Percentiles rank a stretch among this genome's conserved stretches.
Evolutionary conservation across 2,113 vertebrate species (phyloP).

Genomic region (Ondatra zibethicus): DNA sequence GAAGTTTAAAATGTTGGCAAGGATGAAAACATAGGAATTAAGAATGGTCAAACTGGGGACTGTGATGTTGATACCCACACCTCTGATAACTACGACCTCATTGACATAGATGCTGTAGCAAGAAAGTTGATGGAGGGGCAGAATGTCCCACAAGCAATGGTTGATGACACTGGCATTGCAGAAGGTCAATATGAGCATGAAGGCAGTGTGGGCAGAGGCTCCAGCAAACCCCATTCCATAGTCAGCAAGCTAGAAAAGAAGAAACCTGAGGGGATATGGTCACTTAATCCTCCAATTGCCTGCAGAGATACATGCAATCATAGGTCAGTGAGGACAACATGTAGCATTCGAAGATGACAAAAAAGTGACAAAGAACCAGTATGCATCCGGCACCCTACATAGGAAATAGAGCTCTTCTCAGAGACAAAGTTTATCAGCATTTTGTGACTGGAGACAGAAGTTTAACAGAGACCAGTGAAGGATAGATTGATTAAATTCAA

Average conservation of each 20-base stretch:
- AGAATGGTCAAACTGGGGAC: constrained; percentile 48
- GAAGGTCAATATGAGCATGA: constrained; percentile 54
- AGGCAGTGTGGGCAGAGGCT: constrained; percentile 36
- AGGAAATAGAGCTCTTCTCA: constrained; percentile 50
- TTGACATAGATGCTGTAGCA: constrained; percentile 56
- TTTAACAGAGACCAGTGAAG: neutral
- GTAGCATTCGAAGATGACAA: constrained; percentile 68
- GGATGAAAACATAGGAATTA: constrained; percentile 53
- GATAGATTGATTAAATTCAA: neutral
- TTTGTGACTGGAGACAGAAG: neutral
- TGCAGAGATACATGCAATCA: constrained; percentile 63
- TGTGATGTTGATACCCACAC: constrained; percentile 24
- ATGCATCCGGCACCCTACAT: constrained; percentile 34
- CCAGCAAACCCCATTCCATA: constrained; percentile 38
- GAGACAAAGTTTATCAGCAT: constrained; percentile 50
- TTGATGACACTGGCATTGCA: constrained; percentile 37
- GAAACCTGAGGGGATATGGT: constrained; percentile 29
- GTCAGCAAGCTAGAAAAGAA: neutral
- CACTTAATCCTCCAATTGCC: neutral
- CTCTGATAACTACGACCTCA: constrained; percentile 16
- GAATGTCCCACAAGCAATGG: constrained; percentile 67
- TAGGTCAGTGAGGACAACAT: constrained; percentile 64
- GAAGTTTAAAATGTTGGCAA: constrained; percentile 42
- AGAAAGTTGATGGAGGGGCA: constrained; percentile 57
- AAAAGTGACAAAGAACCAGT: constrained; percentile 60